These are phyloP conservation scores for Diabrotica virgifera DNA, from an alignment of 1,140 invertebrate species.

Conservation along the genomic window DNA sequence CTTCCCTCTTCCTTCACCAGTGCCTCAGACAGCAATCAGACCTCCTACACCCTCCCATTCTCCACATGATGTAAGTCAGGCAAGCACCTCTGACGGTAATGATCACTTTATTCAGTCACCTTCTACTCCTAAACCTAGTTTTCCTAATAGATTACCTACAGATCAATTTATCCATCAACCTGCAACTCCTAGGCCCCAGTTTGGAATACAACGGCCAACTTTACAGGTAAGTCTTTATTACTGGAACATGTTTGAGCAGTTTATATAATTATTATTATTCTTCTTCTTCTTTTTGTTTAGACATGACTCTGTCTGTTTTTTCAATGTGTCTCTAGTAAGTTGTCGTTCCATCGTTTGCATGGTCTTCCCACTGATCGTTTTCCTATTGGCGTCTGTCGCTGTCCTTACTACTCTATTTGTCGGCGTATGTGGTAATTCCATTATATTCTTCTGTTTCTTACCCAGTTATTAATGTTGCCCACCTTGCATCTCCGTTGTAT, in stretches of 20 bases:
- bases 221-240: conserved; percentile 37
- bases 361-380: too few relatives aligned
- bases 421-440: too few relatives aligned
- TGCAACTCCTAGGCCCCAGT: conserved; percentile 54
- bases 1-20: conserved; percentile 38
- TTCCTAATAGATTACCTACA: conserved; percentile 23
- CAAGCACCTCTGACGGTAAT: conserved; percentile 4
- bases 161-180: conserved; percentile 54
- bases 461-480: too few relatives aligned
- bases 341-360: too few relatives aligned
- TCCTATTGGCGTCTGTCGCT: too few relatives aligned
- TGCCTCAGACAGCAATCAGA: conserved; percentile 29
- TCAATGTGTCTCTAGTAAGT: too few relatives aligned
- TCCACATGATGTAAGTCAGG: conserved; percentile 32
- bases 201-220: conserved; percentile 44
- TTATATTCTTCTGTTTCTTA: too few relatives aligned
- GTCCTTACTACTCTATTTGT: too few relatives aligned
- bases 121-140: conserved; percentile 28
- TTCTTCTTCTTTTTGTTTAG: too few relatives aligned
- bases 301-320: too few relatives aligned
- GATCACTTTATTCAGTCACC: conserved; percentile 31
- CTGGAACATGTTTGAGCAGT: background rate
- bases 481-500: too few relatives aligned
- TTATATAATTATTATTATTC: background rate
- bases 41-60: conserved; percentile 41